Evolutionary conservation across 2,113 vertebrate species (phyloP).

Genomic region (Ceyx cyanopectus): DNA sequence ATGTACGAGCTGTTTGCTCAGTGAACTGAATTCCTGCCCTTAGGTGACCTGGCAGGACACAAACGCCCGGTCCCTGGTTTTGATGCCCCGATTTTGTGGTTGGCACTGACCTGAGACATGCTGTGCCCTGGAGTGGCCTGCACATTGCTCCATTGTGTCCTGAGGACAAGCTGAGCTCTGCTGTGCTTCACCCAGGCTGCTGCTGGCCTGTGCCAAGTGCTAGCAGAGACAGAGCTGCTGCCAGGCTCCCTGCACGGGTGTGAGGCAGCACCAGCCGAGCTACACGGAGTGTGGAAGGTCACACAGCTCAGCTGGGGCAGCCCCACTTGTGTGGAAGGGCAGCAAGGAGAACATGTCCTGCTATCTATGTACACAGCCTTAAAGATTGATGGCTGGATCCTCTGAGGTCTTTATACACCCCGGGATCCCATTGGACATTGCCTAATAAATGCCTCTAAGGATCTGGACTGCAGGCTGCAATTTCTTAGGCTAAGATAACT

Average conservation of each 20-base stretch:
- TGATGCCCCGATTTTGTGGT: neutral
- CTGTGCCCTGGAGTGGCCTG: neutral
- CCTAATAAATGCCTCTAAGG: neutral
- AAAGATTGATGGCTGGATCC: neutral
- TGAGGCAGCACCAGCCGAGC: neutral
- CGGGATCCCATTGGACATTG: neutral
- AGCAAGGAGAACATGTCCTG: neutral
- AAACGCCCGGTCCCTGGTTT: neutral
- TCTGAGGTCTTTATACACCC: neutral
- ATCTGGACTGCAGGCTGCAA: neutral
- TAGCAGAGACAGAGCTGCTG: neutral
- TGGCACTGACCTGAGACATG: neutral
- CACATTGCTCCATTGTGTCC: accelerated
- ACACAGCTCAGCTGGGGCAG: neutral
- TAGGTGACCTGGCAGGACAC: neutral
- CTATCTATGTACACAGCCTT: neutral
- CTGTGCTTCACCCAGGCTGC: neutral
- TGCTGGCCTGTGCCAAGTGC: neutral
- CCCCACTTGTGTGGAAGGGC: neutral
- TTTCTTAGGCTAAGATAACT: constrained; percentile 2
- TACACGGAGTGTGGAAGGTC: accelerated
- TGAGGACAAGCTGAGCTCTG: neutral
- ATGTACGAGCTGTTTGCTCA: neutral
- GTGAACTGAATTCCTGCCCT: neutral
- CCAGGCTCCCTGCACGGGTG: neutral